Evolutionary conservation across 2,888 invertebrate species (phyloP).

Genomic region (Stictocephala bisonia): DNA sequence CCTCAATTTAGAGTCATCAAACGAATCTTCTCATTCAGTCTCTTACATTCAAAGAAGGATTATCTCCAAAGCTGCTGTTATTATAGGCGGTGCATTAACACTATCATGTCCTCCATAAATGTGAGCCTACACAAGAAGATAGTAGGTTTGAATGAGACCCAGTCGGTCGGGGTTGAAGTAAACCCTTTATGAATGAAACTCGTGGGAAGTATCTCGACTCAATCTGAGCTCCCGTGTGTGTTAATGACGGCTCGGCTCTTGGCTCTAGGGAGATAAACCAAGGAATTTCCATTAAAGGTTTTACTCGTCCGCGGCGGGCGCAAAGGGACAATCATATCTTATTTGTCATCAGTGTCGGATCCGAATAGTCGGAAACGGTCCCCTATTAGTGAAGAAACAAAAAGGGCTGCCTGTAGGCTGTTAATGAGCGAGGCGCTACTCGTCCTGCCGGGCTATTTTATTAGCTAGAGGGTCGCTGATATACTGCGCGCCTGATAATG

Average conservation of each 20-base stretch:
- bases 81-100: no score
- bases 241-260: slow-evolving; percentile 3
- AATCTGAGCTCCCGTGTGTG: slow-evolving; percentile 33
- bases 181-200: slow-evolving; percentile 39
- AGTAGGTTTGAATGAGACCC: no score
- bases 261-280: neutral
- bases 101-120: no score
- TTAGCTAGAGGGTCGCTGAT: slow-evolving; percentile 38
- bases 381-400: slow-evolving; percentile 47
- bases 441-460: slow-evolving; percentile 41
- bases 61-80: no score
- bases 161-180: no score
- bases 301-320: slow-evolving; percentile 7
- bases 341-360: slow-evolving; percentile 46
- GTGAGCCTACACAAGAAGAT: no score
- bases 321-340: slow-evolving; percentile 43
- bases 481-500: slow-evolving; percentile 35
- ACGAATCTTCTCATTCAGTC: no score
- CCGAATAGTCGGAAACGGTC: slow-evolving; percentile 33
- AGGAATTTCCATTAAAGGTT: slow-evolving; percentile 28
- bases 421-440: slow-evolving; percentile 45
- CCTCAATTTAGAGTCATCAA: no score
- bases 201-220: slow-evolving; percentile 29
- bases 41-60: no score
- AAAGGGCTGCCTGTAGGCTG: slow-evolving; percentile 37